Percentiles rank a stretch among this genome's conserved stretches.
Conservation (phyloP, 2,113 vertebrate species). For the Carassius gibelio region DNA sequence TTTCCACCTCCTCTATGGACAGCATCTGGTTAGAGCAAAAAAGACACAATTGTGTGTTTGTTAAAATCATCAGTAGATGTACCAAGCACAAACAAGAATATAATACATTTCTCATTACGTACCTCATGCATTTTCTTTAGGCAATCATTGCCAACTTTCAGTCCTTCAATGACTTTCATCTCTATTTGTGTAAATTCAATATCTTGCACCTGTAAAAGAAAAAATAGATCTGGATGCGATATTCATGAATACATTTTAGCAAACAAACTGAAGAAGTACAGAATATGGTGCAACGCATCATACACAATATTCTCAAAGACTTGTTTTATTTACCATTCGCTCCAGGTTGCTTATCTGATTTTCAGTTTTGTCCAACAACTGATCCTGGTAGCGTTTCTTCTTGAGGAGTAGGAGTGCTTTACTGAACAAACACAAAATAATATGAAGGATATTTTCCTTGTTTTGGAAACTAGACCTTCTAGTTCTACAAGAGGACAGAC, state of each 20-base stretch:
- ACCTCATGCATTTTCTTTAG: conserved; percentile 99
- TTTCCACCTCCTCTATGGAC: conserved; percentile 96
- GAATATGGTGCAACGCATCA: neutral
- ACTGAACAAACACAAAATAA: conserved; percentile 63
- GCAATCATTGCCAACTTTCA: conserved; percentile 92
- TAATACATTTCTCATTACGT: accelerated
- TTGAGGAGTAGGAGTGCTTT: conserved; percentile 90
- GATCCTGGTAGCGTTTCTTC: conserved; percentile 95
- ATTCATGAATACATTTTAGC: neutral
- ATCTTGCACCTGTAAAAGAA: conserved; percentile 85
- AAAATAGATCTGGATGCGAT: neutral
- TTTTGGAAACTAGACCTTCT: neutral
- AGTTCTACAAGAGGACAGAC: neutral
- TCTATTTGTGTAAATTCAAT: conserved; percentile 97
- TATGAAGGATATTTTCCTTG: neutral
- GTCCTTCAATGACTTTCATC: conserved; percentile 89
- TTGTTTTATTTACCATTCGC: conserved; percentile 80
- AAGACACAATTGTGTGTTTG: neutral
- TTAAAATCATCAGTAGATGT: neutral
- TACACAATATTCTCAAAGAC: neutral
- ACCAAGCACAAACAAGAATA: neutral
- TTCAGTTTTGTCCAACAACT: conserved; percentile 90
- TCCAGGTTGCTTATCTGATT: conserved; percentile 95
- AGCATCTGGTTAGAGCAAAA: conserved; percentile 76
- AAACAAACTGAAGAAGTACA: neutral